A percentile compares a stretch with the other conserved stretches of the same genome.
Conservation (phyloP, 2,113 vertebrate genomes). For the Phaetusa simplex region DNA sequence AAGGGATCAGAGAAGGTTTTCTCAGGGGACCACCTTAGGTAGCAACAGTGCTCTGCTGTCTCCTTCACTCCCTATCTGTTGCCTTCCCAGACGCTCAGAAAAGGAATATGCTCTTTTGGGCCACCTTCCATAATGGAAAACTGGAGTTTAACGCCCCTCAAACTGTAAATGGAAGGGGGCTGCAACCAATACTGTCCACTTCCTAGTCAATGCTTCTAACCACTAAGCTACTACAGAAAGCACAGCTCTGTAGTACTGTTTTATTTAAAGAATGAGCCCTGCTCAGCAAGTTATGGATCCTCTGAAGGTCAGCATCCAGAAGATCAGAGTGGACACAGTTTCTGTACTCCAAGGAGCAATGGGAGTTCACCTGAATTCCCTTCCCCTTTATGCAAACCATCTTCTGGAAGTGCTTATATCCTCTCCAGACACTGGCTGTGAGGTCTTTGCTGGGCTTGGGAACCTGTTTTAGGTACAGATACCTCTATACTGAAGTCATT, state of each 20-base stretch:
- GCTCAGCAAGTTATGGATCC: background rate
- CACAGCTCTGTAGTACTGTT: background rate
- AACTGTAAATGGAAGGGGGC: background rate
- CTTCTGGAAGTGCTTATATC: background rate
- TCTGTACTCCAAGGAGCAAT: background rate
- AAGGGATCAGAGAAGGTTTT: background rate
- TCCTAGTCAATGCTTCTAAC: background rate
- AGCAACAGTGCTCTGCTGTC: background rate
- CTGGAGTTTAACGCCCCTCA: background rate
- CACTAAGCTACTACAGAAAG: background rate
- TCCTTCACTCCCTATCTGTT: background rate
- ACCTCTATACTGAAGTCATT: fast-evolving
- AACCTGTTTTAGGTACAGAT: background rate
- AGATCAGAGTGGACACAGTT: background rate
- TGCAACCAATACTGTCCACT: background rate
- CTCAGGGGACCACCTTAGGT: background rate
- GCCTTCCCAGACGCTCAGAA: background rate
- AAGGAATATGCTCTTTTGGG: background rate
- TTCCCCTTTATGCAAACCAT: background rate
- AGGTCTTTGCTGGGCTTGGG: background rate
- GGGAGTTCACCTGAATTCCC: background rate
- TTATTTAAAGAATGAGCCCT: background rate
- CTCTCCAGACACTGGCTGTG: background rate
- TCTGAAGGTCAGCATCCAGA: background rate
- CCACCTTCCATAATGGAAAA: background rate